Conservation (phyloP, 53 echinoderm and acorn worm genomes). For the Luidia sarsii region DNA sequence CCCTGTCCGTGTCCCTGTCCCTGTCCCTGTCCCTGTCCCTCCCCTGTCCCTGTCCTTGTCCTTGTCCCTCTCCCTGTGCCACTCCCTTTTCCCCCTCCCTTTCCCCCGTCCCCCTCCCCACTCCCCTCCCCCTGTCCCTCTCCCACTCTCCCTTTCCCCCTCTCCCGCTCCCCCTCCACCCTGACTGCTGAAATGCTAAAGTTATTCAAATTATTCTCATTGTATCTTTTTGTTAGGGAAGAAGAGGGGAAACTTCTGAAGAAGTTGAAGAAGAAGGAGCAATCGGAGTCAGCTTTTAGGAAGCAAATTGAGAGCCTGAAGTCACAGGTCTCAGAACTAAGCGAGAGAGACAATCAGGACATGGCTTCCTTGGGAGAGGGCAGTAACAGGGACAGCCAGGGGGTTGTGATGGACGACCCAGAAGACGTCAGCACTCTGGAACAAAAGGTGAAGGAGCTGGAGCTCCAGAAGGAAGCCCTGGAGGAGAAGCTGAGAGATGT, state of each 20-base stretch:
- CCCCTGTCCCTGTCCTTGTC: no score
- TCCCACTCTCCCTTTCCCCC: no score
- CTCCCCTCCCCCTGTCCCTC: no score
- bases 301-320: constrained; percentile 39
- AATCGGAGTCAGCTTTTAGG: constrained; percentile 38
- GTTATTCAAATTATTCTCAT: not conserved
- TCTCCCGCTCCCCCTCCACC: no score
- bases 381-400: constrained; percentile 22
- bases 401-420: constrained; percentile 22
- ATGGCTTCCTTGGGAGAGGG: not conserved
- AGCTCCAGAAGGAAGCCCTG: constrained; percentile 57
- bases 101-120: no score
- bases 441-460: constrained; percentile 53
- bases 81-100: no score
- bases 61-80: no score
- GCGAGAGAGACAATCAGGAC: not conserved
- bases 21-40: no score
- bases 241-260: constrained; percentile 61
- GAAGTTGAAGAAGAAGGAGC: constrained; percentile 50
- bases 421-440: constrained; percentile 25
- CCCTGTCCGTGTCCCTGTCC: no score
- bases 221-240: constrained; percentile 8
- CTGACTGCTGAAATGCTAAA: not conserved
- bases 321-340: not conserved
- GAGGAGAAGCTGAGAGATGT: constrained; percentile 72